Evolutionary conservation across 1,140 invertebrate genomes (phyloP), one percentile per base, ranked within the genome.

Genomic region (Probaryconus sp.): DNA sequence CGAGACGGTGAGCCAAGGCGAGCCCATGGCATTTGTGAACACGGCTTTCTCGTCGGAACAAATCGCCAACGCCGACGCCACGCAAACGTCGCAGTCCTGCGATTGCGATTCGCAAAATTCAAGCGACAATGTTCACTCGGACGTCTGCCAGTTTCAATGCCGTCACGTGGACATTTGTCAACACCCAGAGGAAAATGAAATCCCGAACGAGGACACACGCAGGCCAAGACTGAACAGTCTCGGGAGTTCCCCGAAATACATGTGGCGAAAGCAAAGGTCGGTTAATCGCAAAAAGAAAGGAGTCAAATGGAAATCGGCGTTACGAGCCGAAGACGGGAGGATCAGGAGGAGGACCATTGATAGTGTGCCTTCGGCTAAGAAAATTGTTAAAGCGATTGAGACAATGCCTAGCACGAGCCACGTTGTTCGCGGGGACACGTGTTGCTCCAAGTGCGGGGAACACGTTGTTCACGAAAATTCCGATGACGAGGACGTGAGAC

Each of bases 11-110:
- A 13, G 16, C 11, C n/a, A 37, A 3, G n/a, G 26, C n/a, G 38
- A 77, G 5, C 33, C 47, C 11, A 71, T 63, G 63, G 75, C 77
- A 18, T 76, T 79, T 35, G 43, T 77, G 5, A 85, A 82, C 38
- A 76, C 75, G 3, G 78, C 72, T 5, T 83, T 83, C 48, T 79
- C 75, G 2, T 76, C 79, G 37, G 81, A 83, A 18, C 50, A 67
- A 26, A 35, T 80, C 2, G 18, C 48, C 7, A 60, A 65, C n/a
- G 33, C 20, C 16, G 28, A 11, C 11, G 26, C n/a, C n/a, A n/a
- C 10, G 28, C 30, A 43, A 13, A 14, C 2, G n/a, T 24, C 35
- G 1, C 17, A 30, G 2, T 43, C 40, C 35, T 76, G 55, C 11
- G 31, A 72, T 10, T 72, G 63, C 10, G 21, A 63, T 51, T 31